Percentiles rank a stretch among this genome's conserved stretches.
Evolutionary conservation across 2,797 vertebrate genomes (phyloP).

Genomic region (Benthosema pterotum): DNA sequence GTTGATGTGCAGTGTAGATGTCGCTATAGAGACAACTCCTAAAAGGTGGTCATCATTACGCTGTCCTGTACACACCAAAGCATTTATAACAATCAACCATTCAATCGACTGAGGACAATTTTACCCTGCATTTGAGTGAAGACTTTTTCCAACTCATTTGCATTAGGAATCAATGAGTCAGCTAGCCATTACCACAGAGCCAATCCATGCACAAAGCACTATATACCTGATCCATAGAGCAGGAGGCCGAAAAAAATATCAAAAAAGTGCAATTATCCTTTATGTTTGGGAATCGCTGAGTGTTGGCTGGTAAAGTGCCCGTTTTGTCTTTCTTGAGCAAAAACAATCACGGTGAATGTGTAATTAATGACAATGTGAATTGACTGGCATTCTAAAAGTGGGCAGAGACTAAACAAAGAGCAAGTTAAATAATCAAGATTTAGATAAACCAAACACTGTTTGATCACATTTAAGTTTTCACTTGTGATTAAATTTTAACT

Average conservation of each 20-base stretch:
- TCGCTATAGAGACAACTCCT: too few species aligned
- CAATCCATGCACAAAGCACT: not conserved
- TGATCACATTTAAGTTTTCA: constrained; percentile 50
- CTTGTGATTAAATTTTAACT: constrained; percentile 51
- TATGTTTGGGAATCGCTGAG: not conserved
- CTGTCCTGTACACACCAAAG: too few species aligned
- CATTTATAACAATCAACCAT: too few species aligned
- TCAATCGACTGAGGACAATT: too few species aligned
- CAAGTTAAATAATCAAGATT: constrained; percentile 54
- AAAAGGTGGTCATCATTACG: too few species aligned
- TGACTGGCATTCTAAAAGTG: constrained; percentile 22
- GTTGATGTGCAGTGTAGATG: too few species aligned
- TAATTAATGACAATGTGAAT: constrained; percentile 38
- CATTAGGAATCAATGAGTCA: not conserved
- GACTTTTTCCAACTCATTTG: not conserved
- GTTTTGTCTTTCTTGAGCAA: constrained; percentile 7
- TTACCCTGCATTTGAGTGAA: too few species aligned
- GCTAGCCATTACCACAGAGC: not conserved
- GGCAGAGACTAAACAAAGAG: constrained; percentile 41
- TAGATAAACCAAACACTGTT: constrained; percentile 49
- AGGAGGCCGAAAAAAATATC: not conserved
- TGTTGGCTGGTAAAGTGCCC: not conserved
- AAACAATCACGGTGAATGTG: constrained; percentile 21
- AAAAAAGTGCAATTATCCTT: not conserved
- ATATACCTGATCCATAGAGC: too few species aligned